These are phyloP conservation scores for Caracal caracal DNA, from an alignment of 2,113 vertebrate species.

Conservation along the genomic window DNA sequence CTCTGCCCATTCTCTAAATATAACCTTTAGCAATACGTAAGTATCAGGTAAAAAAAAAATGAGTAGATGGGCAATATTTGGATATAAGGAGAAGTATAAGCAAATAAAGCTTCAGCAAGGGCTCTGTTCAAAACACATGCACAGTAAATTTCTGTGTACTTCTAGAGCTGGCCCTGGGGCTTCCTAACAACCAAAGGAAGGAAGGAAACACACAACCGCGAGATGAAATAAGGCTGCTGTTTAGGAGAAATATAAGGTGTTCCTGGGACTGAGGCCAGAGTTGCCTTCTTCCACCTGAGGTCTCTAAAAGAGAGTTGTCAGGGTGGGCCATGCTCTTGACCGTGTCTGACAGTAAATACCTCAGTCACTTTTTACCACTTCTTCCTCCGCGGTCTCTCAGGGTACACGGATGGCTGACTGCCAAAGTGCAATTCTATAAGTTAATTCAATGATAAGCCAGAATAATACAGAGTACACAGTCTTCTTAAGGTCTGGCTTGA, in stretches of 20 bases:
- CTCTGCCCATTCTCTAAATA: neutral
- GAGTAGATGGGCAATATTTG: neutral
- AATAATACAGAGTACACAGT: neutral
- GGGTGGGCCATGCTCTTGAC: neutral
- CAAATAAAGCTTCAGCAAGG: neutral
- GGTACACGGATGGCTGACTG: neutral
- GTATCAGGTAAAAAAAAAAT: neutral
- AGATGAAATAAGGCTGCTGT: neutral
- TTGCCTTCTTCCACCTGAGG: neutral
- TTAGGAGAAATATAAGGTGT: neutral
- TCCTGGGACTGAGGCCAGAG: neutral
- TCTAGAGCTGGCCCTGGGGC: neutral
- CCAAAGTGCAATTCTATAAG: neutral
- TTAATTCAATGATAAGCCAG: neutral
- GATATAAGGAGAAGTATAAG: neutral
- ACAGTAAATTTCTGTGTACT: neutral
- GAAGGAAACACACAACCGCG: neutral
- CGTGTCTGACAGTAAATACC: neutral
- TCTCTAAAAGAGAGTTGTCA: neutral
- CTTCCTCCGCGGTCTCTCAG: neutral
- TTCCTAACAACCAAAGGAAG: neutral
- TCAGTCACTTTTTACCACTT: neutral
- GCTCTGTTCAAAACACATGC: neutral
- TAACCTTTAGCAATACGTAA: neutral
- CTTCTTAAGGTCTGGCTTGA: slow-evolving; percentile 12